A percentile compares a stretch with the other conserved stretches of the same genome.
phyloP scores from a whole-genome alignment of 2,113 vertebrate species.

The Protomyctophum bolini region DNA sequence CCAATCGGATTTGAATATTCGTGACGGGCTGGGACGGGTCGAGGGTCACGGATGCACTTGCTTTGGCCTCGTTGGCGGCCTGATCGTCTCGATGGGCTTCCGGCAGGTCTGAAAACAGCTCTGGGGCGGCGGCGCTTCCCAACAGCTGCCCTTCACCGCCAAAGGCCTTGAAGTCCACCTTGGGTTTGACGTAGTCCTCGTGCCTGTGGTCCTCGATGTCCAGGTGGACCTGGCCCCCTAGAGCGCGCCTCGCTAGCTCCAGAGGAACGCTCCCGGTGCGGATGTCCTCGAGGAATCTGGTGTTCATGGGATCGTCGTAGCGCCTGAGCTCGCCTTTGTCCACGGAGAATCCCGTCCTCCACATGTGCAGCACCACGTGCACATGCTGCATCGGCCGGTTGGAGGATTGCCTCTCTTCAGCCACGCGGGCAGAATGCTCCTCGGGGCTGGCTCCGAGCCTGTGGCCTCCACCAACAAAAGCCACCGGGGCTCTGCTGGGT shows the following conservation, averaged over 20 bases:
- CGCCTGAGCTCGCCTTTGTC: conserved; percentile 92
- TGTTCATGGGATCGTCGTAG: conserved; percentile 94
- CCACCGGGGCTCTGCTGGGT: too few relatives aligned
- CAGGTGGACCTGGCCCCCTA: conserved; percentile 93
- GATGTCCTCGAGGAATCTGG: conserved; percentile 95
- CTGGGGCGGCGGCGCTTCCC: conserved; percentile 92
- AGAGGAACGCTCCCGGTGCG: conserved; percentile 93
- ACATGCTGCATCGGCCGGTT: conserved; percentile 75
- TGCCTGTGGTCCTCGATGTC: conserved; percentile 99
- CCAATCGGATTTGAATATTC: conserved; percentile 95
- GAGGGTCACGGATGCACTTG: conserved; percentile 82
- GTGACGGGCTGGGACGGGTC: conserved; percentile 87
- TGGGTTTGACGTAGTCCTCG: conserved; percentile 91
- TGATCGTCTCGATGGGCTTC: conserved; percentile 80
- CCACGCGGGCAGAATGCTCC: too few relatives aligned
- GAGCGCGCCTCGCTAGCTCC: conserved; percentile 89
- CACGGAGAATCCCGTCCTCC: conserved; percentile 96
- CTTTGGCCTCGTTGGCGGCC: conserved; percentile 89
- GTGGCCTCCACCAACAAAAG: too few relatives aligned
- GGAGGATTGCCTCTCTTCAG: too few relatives aligned
- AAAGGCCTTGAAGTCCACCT: conserved; percentile 88
- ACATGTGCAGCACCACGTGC: conserved; percentile 94
- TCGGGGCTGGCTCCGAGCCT: too few relatives aligned
- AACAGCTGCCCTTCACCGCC: conserved; percentile 96
- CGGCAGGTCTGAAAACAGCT: conserved; percentile 79